Conservation (phyloP, 2,113 vertebrate genomes). For the Labeo catla region DNA sequence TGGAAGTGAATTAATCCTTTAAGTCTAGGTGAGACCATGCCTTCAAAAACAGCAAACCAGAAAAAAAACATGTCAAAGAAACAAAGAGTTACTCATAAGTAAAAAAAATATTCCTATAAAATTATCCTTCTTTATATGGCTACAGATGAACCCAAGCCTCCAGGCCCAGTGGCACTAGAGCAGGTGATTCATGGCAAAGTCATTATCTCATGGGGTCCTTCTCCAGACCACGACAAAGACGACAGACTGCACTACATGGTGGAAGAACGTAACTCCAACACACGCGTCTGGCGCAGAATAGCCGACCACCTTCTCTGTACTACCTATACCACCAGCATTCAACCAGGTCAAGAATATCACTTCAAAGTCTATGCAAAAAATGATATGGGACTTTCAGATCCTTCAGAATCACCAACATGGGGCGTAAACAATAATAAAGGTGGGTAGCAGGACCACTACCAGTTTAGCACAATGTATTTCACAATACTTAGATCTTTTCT, state of each 20-base stretch:
- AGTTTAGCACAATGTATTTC: not conserved
- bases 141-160: slow-evolving; percentile 82
- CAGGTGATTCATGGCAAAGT: slow-evolving; percentile 84
- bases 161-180: slow-evolving; percentile 79
- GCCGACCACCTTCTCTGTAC: slow-evolving; percentile 84
- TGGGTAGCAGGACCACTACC: slow-evolving; percentile 51
- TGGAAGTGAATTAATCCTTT: no score
- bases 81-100: not conserved
- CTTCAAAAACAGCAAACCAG: not conserved
- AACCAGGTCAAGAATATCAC: slow-evolving; percentile 84
- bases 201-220: slow-evolving; percentile 85
- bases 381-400: slow-evolving; percentile 80
- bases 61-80: slow-evolving; percentile 1
- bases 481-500: not conserved
- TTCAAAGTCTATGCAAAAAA: slow-evolving; percentile 90
- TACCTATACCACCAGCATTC: slow-evolving; percentile 81
- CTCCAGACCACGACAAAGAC: slow-evolving; percentile 82
- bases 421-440: slow-evolving; percentile 72
- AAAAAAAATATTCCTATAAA: not conserved
- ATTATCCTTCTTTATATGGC: not conserved
- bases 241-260: slow-evolving; percentile 81
- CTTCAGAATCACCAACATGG: slow-evolving; percentile 82
- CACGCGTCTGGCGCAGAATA: slow-evolving; percentile 76
- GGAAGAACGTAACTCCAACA: slow-evolving; percentile 77
- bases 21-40: not conserved